These are phyloP conservation scores for Pseudomyrmex flavicornis DNA, from an alignment of 1,140 invertebrate species.

Conservation along the genomic window DNA sequence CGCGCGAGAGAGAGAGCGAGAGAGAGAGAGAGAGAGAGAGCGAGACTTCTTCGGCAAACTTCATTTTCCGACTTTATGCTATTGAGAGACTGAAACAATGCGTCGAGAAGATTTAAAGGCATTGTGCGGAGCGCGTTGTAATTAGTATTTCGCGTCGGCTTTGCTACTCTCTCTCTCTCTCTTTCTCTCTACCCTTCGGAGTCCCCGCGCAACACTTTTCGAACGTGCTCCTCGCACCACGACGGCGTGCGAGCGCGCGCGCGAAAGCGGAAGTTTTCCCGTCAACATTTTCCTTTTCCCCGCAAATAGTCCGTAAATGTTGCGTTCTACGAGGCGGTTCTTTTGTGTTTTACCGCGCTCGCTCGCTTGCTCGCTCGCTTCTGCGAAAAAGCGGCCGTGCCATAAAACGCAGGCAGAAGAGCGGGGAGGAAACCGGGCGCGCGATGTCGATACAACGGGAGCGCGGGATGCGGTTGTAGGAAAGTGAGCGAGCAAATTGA, in stretches of 20 bases:
- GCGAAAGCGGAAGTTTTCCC: too few species aligned
- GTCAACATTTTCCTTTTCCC: neutral
- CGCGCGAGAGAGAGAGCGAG: neutral
- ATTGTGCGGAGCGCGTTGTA: slow-evolving; percentile 50
- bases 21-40: too few species aligned
- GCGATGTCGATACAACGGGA: slow-evolving; percentile 10
- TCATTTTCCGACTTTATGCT: slow-evolving; percentile 60
- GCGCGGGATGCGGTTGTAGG: slow-evolving; percentile 3
- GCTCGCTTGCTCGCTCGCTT: neutral
- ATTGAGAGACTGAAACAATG: slow-evolving; percentile 59
- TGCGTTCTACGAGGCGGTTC: slow-evolving; percentile 1
- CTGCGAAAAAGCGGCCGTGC: neutral
- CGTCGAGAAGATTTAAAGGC: slow-evolving; percentile 54
- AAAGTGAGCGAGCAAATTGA: slow-evolving; percentile 50
- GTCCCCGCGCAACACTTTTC: neutral
- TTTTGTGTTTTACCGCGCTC: neutral
- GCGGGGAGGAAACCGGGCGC: neutral
- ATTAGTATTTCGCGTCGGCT: slow-evolving; percentile 54
- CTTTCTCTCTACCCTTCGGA: too few species aligned
- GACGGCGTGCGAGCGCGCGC: too few species aligned
- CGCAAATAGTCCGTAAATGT: neutral
- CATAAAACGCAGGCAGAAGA: neutral
- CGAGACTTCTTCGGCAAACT: slow-evolving; percentile 51
- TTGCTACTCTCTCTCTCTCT: neutral
- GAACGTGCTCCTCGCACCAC: too few species aligned